Evolutionary conservation across 2,888 invertebrate genomes (phyloP).

Genomic region (Beris chalybata): DNA sequence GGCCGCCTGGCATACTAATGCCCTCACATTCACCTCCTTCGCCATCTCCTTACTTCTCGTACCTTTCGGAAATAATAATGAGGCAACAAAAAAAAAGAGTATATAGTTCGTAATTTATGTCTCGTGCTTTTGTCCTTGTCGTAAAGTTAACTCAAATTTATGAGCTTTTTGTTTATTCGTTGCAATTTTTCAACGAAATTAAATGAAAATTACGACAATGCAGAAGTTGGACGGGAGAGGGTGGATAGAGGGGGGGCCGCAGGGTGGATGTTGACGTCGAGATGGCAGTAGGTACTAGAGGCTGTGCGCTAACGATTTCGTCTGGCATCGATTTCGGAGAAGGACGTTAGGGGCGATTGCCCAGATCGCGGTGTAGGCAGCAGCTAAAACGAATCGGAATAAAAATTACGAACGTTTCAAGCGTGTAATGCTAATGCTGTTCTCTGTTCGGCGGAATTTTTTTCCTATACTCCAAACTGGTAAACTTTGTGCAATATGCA

Average conservation of each 20-base stretch:
- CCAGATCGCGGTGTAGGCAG: too few relatives aligned
- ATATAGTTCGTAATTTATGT: constrained; percentile 34
- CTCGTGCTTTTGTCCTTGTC: constrained; percentile 40
- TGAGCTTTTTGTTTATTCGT: constrained; percentile 34
- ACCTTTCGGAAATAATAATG: constrained; percentile 27
- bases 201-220: constrained; percentile 27
- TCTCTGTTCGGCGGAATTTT: too few relatives aligned
- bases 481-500: too few relatives aligned
- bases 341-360: too few relatives aligned
- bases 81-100: constrained; percentile 15
- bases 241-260: neutral
- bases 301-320: constrained; percentile 5
- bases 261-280: neutral
- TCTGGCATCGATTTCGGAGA: constrained; percentile 20
- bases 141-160: constrained; percentile 40
- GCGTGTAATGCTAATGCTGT: too few relatives aligned
- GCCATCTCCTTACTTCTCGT: neutral
- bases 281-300: neutral
- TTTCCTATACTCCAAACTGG: too few relatives aligned
- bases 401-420: too few relatives aligned
- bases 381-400: too few relatives aligned
- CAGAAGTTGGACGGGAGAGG: neutral
- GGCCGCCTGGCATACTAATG: too few relatives aligned
- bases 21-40: too few relatives aligned
- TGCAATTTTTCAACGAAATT: constrained; percentile 34